Evolutionary conservation across 2,797 vertebrate genomes (phyloP), one percentile per base, ranked within the genome.

Genomic region (Naso thynnoides): DNA sequence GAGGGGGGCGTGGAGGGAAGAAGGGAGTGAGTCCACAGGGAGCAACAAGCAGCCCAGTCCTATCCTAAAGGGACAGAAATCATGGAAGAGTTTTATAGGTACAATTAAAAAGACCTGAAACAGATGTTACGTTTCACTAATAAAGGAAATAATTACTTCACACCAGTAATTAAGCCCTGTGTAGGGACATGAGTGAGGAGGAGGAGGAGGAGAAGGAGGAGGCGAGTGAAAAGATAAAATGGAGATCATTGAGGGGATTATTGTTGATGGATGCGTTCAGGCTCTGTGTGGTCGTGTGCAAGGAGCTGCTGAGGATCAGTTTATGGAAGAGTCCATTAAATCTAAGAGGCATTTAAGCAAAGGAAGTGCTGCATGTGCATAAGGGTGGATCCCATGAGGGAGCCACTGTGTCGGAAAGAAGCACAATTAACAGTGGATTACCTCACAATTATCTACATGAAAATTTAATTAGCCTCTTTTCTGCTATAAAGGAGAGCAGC

Each of bases 61-160:
- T 86, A 90, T 94, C 92, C 93, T 93, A 93, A 93, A 95, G 93
- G 91, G 93, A 93, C 88, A 90, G 85, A 93, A 91, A 91, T 92
- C 93, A 93, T 89, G 90, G 88, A 90, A 79, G 89, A 82, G 63
- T 93, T 94, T 95, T 95, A 95, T 94, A 94, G 93, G 92, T 90
- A 91, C 88, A 91, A 90, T 94, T 94, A 94, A 94, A 93, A 94
- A 94, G 93, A 93, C 92, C 88, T 78, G 86, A 93, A 94, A 94
- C 94, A 95, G 94, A 94, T 95, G 94, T 94, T 93, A 88, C 64
- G 76, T 92, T 91, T 91, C 86, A 84, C 93, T 93, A 94, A 94
- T 93, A 94, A 92, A 94, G 92, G 86, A 94, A 93, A 94, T 94
- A 94, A 95, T 94, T 93, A 94, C 91, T 94, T 90, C 84, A 89